Base-by-base conservation (phyloP, 2,113 vertebrate species). In the Nerophis lumbriciformis region DNA sequence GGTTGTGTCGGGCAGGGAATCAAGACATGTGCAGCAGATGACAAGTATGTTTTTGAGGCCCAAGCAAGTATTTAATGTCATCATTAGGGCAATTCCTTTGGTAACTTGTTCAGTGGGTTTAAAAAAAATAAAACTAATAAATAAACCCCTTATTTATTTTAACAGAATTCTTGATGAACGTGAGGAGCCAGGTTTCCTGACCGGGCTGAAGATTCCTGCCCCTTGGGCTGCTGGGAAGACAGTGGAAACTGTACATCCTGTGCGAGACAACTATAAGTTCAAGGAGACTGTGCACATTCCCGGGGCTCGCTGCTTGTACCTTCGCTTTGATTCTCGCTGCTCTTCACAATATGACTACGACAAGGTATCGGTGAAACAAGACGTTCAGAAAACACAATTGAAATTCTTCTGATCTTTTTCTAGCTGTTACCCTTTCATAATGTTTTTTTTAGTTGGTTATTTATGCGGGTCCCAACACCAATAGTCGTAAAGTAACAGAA, bases 271-370 rank as follows among this genome's bases (percentile, higher is more conserved):
- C 77, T 99, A 98, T 73, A 98, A 99, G 58, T 98, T 99, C 84
- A 98, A 98, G 77, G 97, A 99, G 77, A 98, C 95, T 0, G 96
- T 99, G 4, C 95, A 98, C 70, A 98, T 99, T 67, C 97, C 95
- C 11, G 97, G 97, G 78, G 97, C 97, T 9, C 95, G 95, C 61
- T 99, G 96, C 76, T 84, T 99, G 9, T 99, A 98, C 67, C 94
- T 99, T 59, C 92, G 96, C 78, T 99, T 99, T 78, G 97, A 99
- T 76, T 94, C 93, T 71, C 92, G 95, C 76, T 99, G 96, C 78
- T 99, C 97, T 52, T 98, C 97, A 0, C 97, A 99, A n/a, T 99
- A 99, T 16, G 97, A 99, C 77, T 99, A 99, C 3, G 97, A 99
- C 79, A 99, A 99, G 94, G 97, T 99, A 87, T 83, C 79, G 55